Conservation (phyloP, 2,797 vertebrate species). For the Danionella dracula region DNA sequence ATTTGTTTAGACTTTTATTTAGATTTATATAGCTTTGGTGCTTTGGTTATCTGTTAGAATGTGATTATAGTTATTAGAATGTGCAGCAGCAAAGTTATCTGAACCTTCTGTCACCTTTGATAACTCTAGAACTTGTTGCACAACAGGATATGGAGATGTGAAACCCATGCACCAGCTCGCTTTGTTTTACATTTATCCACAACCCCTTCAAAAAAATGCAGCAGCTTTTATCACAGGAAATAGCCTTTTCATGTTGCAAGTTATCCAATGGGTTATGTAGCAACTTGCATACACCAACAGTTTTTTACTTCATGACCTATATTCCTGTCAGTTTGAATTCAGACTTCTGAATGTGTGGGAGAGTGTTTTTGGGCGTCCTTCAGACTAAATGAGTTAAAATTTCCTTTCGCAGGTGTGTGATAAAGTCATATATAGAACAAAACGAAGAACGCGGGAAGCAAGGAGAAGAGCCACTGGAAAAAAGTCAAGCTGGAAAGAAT, state of each 20-base stretch:
- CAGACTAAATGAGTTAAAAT: not conserved
- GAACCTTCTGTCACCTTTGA: not conserved
- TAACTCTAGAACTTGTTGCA: not conserved
- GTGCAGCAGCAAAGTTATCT: not conserved
- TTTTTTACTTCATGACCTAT: no score
- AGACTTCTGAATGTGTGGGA: not conserved
- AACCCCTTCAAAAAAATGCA: not conserved
- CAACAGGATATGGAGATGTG: conserved; percentile 1
- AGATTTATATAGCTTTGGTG: no score
- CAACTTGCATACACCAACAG: no score
- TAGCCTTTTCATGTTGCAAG: not conserved
- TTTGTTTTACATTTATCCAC: not conserved
- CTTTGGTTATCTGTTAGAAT: no score
- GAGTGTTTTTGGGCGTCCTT: not conserved
- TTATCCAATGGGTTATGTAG: no score
- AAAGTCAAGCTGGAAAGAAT: conserved; percentile 3
- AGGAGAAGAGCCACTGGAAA: not conserved
- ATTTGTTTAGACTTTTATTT: no score
- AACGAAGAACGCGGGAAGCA: not conserved
- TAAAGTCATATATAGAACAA: not conserved
- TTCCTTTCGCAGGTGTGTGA: conserved; percentile 23
- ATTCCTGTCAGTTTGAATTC: no score
- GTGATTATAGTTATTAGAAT: no score
- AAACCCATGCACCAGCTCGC: not conserved
- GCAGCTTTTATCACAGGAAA: not conserved